phyloP scores from a whole-genome alignment of 2,888 invertebrate genomes.

The Nemurella pictetii region DNA sequence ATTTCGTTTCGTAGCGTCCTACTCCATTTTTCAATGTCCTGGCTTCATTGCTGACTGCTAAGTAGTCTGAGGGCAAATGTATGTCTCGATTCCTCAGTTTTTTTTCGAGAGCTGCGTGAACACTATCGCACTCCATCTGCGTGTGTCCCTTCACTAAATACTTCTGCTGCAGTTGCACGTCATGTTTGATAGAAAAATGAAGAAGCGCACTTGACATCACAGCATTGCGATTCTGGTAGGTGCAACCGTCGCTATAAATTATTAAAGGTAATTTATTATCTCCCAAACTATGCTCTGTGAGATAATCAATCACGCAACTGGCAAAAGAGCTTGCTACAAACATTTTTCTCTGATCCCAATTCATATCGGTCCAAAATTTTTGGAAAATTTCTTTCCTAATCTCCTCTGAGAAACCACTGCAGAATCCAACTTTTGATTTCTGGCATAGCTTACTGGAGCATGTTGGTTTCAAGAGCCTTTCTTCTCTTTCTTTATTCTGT shows the following conservation, averaged over 20 bases:
- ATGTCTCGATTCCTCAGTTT: slow-evolving; percentile 47
- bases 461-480: too few species aligned
- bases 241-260: too few species aligned
- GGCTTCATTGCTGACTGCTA: slow-evolving; percentile 41
- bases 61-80: slow-evolving; percentile 4
- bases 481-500: too few species aligned
- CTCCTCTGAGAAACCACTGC: background rate
- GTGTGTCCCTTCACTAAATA: background rate
- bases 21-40: background rate
- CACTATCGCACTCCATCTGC: slow-evolving; percentile 47
- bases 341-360: background rate
- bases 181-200: slow-evolving; percentile 42
- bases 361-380: background rate
- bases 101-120: slow-evolving; percentile 49
- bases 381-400: background rate
- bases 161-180: slow-evolving; percentile 28
- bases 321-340: too few species aligned
- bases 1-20: background rate
- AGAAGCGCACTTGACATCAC: slow-evolving; percentile 46
- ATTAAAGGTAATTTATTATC: too few species aligned
- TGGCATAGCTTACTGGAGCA: too few species aligned
- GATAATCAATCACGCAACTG: too few species aligned
- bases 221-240: slow-evolving; percentile 41
- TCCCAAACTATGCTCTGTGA: too few species aligned
- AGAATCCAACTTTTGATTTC: background rate